A percentile compares a stretch with the other conserved stretches of the same genome.
Conservation (phyloP, 2,113 vertebrate species). For the Excalfactoria chinensis region DNA sequence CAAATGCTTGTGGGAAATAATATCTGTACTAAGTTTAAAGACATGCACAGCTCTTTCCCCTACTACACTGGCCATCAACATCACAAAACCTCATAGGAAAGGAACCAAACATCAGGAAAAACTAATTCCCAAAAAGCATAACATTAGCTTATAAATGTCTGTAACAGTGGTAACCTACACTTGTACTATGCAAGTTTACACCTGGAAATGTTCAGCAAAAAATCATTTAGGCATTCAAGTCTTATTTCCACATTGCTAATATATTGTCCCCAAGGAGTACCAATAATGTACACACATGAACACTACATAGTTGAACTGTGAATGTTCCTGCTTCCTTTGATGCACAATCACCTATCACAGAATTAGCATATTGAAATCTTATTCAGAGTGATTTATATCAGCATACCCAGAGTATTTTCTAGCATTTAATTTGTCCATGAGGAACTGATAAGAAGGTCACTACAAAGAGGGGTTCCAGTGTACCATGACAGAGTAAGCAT, state of each 20-base stretch:
- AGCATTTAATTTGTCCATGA: not conserved
- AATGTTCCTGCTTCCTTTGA: not conserved
- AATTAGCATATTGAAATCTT: not conserved
- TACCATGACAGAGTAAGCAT: not conserved
- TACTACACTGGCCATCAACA: not conserved
- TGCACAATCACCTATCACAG: not conserved
- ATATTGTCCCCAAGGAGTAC: not conserved
- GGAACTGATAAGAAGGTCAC: not conserved
- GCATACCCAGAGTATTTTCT: not conserved
- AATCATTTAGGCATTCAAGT: not conserved
- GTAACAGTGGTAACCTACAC: not conserved
- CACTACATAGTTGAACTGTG: not conserved
- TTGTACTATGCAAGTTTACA: not conserved
- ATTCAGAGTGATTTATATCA: not conserved
- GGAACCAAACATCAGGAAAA: not conserved
- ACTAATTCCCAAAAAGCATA: not conserved
- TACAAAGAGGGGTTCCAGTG: not conserved
- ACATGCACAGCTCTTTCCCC: not conserved
- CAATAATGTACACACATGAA: fast-evolving
- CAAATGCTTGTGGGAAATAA: not conserved
- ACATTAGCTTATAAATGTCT: not conserved
- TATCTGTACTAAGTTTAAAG: not conserved
- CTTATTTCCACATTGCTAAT: not conserved
- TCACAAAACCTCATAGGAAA: not conserved
- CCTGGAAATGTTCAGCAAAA: not conserved